A percentile compares a stretch with the other conserved stretches of the same genome.
phyloP scores from a whole-genome alignment of 2,113 vertebrate genomes.

The Neopipo cinnamomea region DNA sequence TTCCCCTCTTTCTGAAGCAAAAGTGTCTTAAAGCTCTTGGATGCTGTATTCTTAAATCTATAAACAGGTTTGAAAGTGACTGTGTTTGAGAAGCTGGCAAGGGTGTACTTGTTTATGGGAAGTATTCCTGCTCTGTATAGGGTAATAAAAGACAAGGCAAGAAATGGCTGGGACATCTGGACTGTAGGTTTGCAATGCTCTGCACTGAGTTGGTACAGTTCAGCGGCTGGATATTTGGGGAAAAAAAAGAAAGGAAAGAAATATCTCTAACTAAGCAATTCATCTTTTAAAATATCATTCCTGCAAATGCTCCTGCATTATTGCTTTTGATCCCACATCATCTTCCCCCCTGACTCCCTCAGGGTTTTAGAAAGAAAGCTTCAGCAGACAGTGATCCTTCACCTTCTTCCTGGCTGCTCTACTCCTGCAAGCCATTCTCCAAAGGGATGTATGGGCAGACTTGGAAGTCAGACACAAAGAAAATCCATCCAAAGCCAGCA shows the following conservation, averaged over 20 bases:
- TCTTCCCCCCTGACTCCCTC: neutral
- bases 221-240: neutral
- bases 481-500: neutral
- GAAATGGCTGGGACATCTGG: neutral
- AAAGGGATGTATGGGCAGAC: neutral
- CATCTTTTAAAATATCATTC: neutral
- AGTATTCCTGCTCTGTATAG: neutral
- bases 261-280: neutral
- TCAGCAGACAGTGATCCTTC: constrained; percentile 20
- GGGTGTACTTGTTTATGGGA: neutral
- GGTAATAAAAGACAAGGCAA: neutral
- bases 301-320: constrained; percentile 1
- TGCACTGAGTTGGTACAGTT: neutral
- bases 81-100: neutral
- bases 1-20: constrained; percentile 27
- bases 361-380: neutral
- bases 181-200: neutral
- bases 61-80: neutral
- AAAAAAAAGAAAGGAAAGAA: neutral
- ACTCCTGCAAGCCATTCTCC: neutral
- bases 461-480: neutral
- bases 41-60: constrained; percentile 21
- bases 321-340: constrained; percentile 24
- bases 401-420: neutral
- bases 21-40: constrained; percentile 36